These are phyloP conservation scores for Girardinichthys multiradiatus DNA, from an alignment of 2,113 vertebrate genomes.

Conservation along the genomic window DNA sequence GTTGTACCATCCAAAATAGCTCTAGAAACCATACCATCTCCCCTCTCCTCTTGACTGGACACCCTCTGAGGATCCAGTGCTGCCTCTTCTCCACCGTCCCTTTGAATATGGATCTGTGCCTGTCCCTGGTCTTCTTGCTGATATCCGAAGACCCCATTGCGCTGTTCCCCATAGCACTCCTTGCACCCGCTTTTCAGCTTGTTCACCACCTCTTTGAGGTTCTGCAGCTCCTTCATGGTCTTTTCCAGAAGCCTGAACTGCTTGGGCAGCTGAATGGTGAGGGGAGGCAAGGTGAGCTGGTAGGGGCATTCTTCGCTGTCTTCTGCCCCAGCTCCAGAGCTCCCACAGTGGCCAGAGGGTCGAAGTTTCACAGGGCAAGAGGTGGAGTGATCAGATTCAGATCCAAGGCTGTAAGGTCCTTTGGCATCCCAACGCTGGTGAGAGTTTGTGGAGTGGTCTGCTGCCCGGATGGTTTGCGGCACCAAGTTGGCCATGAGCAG, in stretches of 20 bases:
- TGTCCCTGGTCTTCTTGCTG: slow-evolving; percentile 72
- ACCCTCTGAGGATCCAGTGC: slow-evolving; percentile 81
- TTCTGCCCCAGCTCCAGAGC: slow-evolving; percentile 48
- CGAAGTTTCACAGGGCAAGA: slow-evolving; percentile 87
- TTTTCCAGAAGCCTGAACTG: slow-evolving; percentile 88
- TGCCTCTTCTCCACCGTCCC: slow-evolving; percentile 40
- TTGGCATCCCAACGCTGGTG: slow-evolving; percentile 68
- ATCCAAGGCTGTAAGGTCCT: slow-evolving; percentile 53
- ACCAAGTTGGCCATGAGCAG: slow-evolving; percentile 73
- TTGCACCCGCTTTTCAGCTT: slow-evolving; percentile 87
- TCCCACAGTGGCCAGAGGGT: slow-evolving; percentile 82
- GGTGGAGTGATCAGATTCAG: slow-evolving; percentile 39
- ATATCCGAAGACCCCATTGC: slow-evolving; percentile 75
- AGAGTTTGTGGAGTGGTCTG: slow-evolving; percentile 62
- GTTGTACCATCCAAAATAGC: slow-evolving; percentile 33
- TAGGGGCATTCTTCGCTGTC: slow-evolving; percentile 87
- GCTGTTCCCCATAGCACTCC: slow-evolving; percentile 83
- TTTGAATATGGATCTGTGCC: slow-evolving; percentile 30
- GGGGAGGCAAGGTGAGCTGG: slow-evolving; percentile 87
- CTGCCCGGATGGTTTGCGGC: slow-evolving; percentile 47
- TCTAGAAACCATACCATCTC: slow-evolving; percentile 53
- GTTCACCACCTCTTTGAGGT: slow-evolving; percentile 88
- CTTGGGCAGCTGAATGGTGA: slow-evolving; percentile 91
- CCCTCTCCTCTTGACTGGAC: slow-evolving; percentile 69
- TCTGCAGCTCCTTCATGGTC: slow-evolving; percentile 89